phyloP scores from a whole-genome alignment of 1,140 invertebrate species.

The Drosophila insularis region DNA sequence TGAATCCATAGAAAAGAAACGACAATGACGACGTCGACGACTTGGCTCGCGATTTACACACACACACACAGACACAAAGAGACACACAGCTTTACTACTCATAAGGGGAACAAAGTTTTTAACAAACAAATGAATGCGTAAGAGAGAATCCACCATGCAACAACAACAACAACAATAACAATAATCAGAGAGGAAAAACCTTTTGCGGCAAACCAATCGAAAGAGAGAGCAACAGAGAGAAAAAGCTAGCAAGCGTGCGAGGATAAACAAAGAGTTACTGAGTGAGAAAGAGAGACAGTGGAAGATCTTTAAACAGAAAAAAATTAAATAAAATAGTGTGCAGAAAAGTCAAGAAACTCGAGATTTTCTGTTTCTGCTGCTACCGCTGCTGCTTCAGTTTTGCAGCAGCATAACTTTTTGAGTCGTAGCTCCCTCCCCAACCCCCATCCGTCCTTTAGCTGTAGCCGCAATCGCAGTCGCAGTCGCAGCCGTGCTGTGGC shows the following conservation, averaged over 20 bases:
- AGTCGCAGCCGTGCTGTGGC: slow-evolving; percentile 8
- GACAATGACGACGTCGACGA: slow-evolving; percentile 35
- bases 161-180: slow-evolving; percentile 10
- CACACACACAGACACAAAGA: slow-evolving; percentile 37
- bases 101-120: slow-evolving; percentile 42
- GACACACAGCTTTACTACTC: slow-evolving; percentile 2
- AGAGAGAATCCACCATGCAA: slow-evolving; percentile 40
- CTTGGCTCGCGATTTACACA: slow-evolving; percentile 30
- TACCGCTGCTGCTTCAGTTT: slow-evolving; percentile 29
- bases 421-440: neutral
- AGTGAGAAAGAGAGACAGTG: slow-evolving; percentile 12
- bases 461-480: slow-evolving; percentile 30
- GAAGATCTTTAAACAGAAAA: slow-evolving; percentile 40
- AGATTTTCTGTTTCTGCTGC: slow-evolving; percentile 53
- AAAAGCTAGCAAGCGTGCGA: neutral
- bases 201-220: neutral
- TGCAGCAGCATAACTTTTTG: slow-evolving; percentile 10
- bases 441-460: neutral
- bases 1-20: slow-evolving; percentile 71
- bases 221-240: neutral
- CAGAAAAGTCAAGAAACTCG: slow-evolving; percentile 79
- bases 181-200: slow-evolving; percentile 18
- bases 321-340: slow-evolving; percentile 45
- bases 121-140: slow-evolving; percentile 58
- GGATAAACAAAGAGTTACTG: neutral